Percentiles rank a stretch among this genome's conserved stretches.
phyloP scores from a whole-genome alignment of 2,113 vertebrate species.

The Epinephelus cyanopodus region DNA sequence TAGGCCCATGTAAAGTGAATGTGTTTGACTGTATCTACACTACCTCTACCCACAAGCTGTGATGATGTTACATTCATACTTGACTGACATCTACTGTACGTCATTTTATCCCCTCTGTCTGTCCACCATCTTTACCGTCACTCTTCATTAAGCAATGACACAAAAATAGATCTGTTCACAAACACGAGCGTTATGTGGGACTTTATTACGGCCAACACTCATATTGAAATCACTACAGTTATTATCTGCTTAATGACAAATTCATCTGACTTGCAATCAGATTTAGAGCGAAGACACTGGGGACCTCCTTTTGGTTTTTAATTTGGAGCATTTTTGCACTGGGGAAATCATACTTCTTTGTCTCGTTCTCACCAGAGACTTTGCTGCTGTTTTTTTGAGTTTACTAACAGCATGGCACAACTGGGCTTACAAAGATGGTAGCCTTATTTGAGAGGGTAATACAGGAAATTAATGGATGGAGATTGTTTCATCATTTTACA shows the following conservation, averaged over 20 bases:
- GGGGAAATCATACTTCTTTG: slow-evolving; percentile 83
- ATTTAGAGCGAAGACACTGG: slow-evolving; percentile 77
- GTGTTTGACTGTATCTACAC: not conserved
- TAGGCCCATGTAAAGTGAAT: not conserved
- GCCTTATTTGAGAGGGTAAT: slow-evolving; percentile 28
- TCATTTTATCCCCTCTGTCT: not conserved
- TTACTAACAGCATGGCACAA: slow-evolving; percentile 80
- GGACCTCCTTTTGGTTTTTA: slow-evolving; percentile 79
- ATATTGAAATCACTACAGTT: slow-evolving; percentile 47
- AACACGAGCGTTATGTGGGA: slow-evolving; percentile 36
- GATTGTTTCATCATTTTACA: slow-evolving; percentile 18
- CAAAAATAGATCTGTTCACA: slow-evolving; percentile 54
- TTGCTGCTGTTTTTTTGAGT: slow-evolving; percentile 65
- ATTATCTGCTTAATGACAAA: slow-evolving; percentile 80
- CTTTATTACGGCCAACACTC: slow-evolving; percentile 44
- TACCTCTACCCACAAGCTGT: not conserved
- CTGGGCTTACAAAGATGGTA: slow-evolving; percentile 56
- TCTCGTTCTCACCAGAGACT: slow-evolving; percentile 70
- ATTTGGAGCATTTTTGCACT: slow-evolving; percentile 84
- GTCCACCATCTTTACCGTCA: not conserved
- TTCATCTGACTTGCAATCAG: slow-evolving; percentile 72
- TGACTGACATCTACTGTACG: not conserved
- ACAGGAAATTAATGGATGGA: not conserved
- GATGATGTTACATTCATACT: not conserved
- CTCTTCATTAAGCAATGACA: slow-evolving; percentile 1